Conservation (phyloP, 2,113 vertebrate genomes). For the Edolisoma coerulescens region DNA sequence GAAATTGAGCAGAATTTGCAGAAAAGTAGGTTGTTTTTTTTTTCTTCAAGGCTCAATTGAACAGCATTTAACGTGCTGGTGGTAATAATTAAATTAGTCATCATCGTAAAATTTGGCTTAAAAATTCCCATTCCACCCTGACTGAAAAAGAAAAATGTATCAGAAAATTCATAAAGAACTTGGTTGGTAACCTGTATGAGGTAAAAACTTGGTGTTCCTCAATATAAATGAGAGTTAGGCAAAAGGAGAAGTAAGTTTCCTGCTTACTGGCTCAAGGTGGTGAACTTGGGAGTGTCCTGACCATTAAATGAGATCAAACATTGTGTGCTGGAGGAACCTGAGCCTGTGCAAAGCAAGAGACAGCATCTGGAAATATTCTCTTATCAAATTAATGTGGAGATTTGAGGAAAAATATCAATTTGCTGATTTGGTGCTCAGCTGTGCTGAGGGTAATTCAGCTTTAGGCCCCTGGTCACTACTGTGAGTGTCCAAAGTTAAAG, state of each 20-base stretch:
- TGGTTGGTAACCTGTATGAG: not conserved
- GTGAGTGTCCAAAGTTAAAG: not conserved
- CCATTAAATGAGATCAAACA: not conserved
- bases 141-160: not conserved
- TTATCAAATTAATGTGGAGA: not conserved
- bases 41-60: not conserved
- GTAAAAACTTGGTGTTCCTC: not conserved
- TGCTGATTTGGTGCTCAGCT: rapidly evolving
- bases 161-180: not conserved
- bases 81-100: not conserved
- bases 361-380: not conserved
- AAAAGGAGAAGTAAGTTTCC: not conserved
- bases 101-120: not conserved
- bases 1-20: not conserved
- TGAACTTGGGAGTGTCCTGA: not conserved
- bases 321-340: not conserved
- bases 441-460: not conserved
- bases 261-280: not conserved
- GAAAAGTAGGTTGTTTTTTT: not conserved
- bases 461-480: not conserved
- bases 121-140: not conserved
- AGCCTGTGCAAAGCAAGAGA: not conserved
- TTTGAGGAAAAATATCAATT: not conserved
- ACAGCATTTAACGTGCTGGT: not conserved
- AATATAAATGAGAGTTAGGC: not conserved